Evolutionary conservation across 2,797 vertebrate genomes (phyloP).

Genomic region (Anguilla pacifica): DNA sequence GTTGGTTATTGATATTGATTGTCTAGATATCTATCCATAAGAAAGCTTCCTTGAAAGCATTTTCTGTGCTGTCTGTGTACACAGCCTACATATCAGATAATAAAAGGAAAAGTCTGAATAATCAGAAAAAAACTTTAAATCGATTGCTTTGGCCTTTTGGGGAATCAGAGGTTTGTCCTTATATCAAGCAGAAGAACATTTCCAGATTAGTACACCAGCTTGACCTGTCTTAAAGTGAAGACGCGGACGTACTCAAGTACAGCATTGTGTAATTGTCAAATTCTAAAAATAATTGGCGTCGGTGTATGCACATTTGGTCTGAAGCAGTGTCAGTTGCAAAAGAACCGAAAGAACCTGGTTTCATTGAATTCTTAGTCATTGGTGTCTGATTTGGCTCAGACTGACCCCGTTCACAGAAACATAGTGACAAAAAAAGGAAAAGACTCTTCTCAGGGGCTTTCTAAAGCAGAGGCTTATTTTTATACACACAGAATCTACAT

Average conservation of each 20-base stretch:
- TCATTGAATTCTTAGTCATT: background rate
- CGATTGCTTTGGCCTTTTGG: background rate
- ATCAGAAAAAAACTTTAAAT: background rate
- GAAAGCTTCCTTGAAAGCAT: background rate
- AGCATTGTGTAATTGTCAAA: background rate
- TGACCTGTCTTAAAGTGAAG: background rate
- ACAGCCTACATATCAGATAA: background rate
- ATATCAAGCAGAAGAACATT: background rate
- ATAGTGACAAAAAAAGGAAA: background rate
- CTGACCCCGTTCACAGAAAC: slow-evolving; percentile 14
- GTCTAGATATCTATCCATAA: background rate
- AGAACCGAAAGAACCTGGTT: background rate
- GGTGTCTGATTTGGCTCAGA: slow-evolving; percentile 1
- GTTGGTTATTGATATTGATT: background rate
- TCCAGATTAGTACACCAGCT: background rate
- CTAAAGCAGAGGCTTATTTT: slow-evolving; percentile 19
- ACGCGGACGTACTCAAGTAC: background rate
- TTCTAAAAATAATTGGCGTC: background rate
- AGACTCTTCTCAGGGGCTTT: slow-evolving; percentile 24
- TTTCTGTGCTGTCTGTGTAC: background rate
- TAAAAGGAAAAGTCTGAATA: background rate
- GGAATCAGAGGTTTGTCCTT: background rate
- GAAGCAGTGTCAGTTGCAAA: background rate
- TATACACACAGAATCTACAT: slow-evolving; percentile 27
- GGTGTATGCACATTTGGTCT: background rate